These are phyloP conservation scores for Lasioglossum lativentre DNA, from an alignment of 2,888 invertebrate genomes.

Conservation along the genomic window DNA sequence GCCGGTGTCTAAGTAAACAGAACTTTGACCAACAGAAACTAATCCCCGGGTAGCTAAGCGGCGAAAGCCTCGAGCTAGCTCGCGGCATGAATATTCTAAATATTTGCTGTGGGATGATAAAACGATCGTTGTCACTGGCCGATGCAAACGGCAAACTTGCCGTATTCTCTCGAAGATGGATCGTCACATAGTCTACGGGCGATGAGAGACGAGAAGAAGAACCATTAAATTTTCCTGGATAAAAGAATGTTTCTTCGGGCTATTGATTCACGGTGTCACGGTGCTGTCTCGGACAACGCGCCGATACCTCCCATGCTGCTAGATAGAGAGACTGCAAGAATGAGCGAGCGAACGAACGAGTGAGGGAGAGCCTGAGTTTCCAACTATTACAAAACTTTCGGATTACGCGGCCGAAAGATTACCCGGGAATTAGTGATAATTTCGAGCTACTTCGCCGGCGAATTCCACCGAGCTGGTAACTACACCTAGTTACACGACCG, in stretches of 20 bases:
- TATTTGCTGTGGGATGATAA: slow-evolving; percentile 29
- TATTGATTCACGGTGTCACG: slow-evolving; percentile 39
- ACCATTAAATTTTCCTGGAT: slow-evolving; percentile 25
- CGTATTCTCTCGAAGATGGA: not conserved
- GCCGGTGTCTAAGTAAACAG: slow-evolving; percentile 54
- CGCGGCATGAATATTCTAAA: slow-evolving; percentile 40
- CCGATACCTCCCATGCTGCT: slow-evolving; percentile 33
- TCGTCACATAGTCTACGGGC: not conserved
- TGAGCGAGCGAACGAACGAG: not conserved
- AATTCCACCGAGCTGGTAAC: slow-evolving; percentile 52
- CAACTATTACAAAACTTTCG: slow-evolving; percentile 59
- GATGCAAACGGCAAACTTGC: slow-evolving; percentile 1
- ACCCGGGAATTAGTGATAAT: slow-evolving; percentile 63
- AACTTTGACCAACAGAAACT: slow-evolving; percentile 60
- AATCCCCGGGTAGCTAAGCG: slow-evolving; percentile 51
- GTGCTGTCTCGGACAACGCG: slow-evolving; percentile 54
- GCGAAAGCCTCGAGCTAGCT: slow-evolving; percentile 28
- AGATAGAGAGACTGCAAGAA: not conserved
- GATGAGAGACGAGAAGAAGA: not conserved
- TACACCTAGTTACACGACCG: slow-evolving; percentile 49
- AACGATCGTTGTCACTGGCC: slow-evolving; percentile 17
- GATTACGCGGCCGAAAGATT: slow-evolving; percentile 57
- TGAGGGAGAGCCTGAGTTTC: slow-evolving; percentile 46
- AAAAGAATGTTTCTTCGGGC: slow-evolving; percentile 28
- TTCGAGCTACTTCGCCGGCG: slow-evolving; percentile 55